Evolutionary conservation across 2,113 vertebrate genomes (phyloP), one percentile per base, ranked within the genome.

Genomic region (Scytalopus superciliaris): DNA sequence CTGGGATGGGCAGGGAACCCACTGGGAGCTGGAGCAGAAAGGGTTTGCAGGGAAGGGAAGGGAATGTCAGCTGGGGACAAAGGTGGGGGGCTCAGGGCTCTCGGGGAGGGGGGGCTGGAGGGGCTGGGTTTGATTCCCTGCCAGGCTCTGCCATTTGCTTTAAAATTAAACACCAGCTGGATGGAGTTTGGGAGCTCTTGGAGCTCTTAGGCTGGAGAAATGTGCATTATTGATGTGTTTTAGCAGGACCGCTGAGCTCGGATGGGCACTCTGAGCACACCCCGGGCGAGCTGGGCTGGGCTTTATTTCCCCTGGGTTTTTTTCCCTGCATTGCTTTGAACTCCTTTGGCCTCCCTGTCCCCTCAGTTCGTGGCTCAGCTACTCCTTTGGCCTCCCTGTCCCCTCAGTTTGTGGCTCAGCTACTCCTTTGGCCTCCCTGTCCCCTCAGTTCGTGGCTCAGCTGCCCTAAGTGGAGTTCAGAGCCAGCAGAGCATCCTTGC

Each of bases 161-260:
- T 18, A 24, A 37, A 56, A 23, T 12, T 17, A 23, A 75, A 31
- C 45, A 21, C 57, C 52, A 84, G 59, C 69, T 63, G 12, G 22
- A 3, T 23, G 12, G 33, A 49, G 35, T 70, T 69, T 12, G 66
- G 82, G 44, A 75, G 11, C 82, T 84, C 40, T 63, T 27, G 2
- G 44, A 77, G 50, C 82, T 83, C 19, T 64, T 35, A 52, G 35
- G n/a, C 59, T 66, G 37, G 79, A 35, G 37, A 8, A 1, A 25
- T 73, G 40, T 87, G 91, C 75, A 90, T 96, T 90, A 92, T 88
- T 72, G 53, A 90, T 56, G 70, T 7, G 0, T 93, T 93, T 95
- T 88, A 85, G 91, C 91, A 84, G 76, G 47, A 84, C 4, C 80
- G 5, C 40, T 4, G 75, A 83, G 63, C 79, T 76, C 86, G 22